A percentile compares a stretch with the other conserved stretches of the same genome.
These are phyloP conservation scores for Peromyscus nudipes DNA, from an alignment of 2,797 vertebrate genomes.

Conservation along the genomic window DNA sequence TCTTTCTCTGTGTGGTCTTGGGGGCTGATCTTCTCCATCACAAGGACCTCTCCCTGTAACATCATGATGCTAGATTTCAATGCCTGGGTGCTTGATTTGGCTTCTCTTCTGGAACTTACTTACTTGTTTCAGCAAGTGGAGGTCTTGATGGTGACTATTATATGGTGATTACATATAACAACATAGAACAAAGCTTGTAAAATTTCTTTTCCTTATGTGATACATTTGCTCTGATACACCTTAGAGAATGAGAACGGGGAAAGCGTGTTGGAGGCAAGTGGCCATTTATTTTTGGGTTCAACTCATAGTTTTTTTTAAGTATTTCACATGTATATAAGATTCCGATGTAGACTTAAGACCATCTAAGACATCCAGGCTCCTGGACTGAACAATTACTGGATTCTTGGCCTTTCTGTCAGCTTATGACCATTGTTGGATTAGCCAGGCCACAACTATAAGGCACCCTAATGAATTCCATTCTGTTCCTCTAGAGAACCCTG, in stretches of 20 bases:
- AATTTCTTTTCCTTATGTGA: not conserved
- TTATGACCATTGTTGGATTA: not conserved
- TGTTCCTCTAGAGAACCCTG: not conserved
- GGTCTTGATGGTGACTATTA: not conserved
- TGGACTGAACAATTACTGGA: not conserved
- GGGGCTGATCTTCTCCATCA: not conserved
- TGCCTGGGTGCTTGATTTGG: not conserved
- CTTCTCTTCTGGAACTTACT: not conserved
- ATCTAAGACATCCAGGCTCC: not conserved
- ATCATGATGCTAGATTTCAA: not conserved
- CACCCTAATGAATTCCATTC: not conserved
- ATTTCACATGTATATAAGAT: not conserved
- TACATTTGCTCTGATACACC: fast-evolving
- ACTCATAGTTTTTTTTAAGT: conserved; percentile 1
- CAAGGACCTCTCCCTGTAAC: not conserved
- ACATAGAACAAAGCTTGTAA: not conserved
- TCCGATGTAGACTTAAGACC: not conserved
- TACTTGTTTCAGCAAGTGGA: not conserved
- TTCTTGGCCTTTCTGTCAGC: not conserved
- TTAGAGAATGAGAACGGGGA: not conserved
- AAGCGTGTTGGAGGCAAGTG: not conserved
- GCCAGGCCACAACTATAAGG: not conserved
- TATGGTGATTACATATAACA: not conserved
- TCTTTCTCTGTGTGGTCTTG: not conserved
- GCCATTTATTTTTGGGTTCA: not conserved